These are phyloP conservation scores for Zhengitettix transpicula DNA, from an alignment of 2,888 invertebrate genomes.

Conservation along the genomic window DNA sequence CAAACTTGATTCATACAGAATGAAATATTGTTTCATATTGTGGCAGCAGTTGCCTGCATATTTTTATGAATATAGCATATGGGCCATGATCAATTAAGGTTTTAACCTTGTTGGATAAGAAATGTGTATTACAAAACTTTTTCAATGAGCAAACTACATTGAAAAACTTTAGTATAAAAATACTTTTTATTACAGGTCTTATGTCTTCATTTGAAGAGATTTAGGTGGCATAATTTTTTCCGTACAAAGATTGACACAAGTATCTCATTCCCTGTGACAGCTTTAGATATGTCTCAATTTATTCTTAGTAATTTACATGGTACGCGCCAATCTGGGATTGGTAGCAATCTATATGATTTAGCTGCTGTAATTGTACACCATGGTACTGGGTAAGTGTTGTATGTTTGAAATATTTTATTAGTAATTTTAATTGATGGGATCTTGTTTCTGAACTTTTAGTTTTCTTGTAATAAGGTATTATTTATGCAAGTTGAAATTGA, in stretches of 20 bases:
- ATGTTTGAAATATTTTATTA: neutral
- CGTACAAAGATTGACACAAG: slow-evolving; percentile 64
- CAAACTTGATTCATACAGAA: too few relatives aligned
- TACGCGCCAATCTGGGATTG: slow-evolving; percentile 42
- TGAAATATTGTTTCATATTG: too few relatives aligned
- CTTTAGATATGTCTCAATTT: slow-evolving; percentile 63
- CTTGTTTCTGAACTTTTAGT: neutral
- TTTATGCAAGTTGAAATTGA: too few relatives aligned
- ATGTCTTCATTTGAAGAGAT: slow-evolving; percentile 68
- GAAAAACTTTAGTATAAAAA: neutral
- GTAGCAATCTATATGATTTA: slow-evolving; percentile 55
- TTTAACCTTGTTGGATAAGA: too few relatives aligned
- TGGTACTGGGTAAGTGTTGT: slow-evolving; percentile 46
- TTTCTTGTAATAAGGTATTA: neutral
- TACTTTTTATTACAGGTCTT: slow-evolving; percentile 34
- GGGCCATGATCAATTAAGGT: too few relatives aligned
- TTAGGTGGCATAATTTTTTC: slow-evolving; percentile 65
- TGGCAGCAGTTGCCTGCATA: too few relatives aligned
- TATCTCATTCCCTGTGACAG: slow-evolving; percentile 57
- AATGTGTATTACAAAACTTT: neutral
- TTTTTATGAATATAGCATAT: too few relatives aligned
- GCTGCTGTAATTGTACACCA: slow-evolving; percentile 70
- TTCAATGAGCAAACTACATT: neutral
- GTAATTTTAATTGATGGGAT: too few relatives aligned
- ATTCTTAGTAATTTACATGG: slow-evolving; percentile 49